Conservation (phyloP, 2,797 vertebrate species). For the Acrocephalus scirpaceus region DNA sequence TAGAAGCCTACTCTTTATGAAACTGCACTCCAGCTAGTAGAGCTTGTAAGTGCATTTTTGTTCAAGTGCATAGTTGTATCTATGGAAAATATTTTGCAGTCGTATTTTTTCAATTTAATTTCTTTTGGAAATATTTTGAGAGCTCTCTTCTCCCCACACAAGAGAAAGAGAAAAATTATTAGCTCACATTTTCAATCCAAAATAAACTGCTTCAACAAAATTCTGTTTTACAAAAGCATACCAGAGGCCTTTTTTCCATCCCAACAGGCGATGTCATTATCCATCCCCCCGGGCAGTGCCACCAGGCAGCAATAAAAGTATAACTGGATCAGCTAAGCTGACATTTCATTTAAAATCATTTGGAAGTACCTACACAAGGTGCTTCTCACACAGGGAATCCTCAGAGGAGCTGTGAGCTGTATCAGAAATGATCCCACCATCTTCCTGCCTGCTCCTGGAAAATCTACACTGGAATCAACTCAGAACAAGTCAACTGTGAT, state of each 20-base stretch:
- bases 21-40: neutral
- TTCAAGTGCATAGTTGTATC: neutral
- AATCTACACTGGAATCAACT: neutral
- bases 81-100: neutral
- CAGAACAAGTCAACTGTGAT: neutral
- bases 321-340: neutral
- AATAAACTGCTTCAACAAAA: neutral
- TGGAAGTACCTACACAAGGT: neutral
- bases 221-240: neutral
- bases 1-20: neutral
- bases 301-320: neutral
- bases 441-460: neutral
- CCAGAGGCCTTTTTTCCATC: neutral
- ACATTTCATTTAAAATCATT: neutral
- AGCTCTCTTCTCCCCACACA: neutral
- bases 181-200: neutral
- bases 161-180: neutral
- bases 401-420: neutral
- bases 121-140: constrained; percentile 3
- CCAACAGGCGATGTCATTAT: neutral
- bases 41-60: neutral
- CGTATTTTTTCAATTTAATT: neutral
- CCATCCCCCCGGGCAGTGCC: neutral
- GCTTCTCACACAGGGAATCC: neutral
- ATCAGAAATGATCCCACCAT: neutral